Conservation (phyloP, 1,140 invertebrate genomes). For the Drosophila willistoni region DNA sequence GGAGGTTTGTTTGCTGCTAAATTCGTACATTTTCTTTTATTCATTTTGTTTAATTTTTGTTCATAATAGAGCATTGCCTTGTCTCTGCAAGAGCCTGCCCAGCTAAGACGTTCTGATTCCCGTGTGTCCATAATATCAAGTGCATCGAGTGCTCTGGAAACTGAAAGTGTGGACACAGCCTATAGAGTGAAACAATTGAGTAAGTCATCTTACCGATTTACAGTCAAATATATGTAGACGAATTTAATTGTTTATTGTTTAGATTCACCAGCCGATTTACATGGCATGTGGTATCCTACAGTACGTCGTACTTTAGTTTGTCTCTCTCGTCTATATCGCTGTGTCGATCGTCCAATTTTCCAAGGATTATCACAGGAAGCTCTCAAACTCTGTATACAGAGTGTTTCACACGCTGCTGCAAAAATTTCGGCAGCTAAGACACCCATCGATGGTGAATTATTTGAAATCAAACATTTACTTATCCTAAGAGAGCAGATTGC, state of each 20-base stretch:
- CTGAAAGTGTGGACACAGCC: conserved; percentile 74
- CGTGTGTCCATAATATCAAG: conserved; percentile 87
- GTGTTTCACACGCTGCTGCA: conserved; percentile 90
- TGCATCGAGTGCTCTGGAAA: conserved; percentile 84
- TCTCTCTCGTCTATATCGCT: conserved; percentile 96
- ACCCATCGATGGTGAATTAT: conserved; percentile 95
- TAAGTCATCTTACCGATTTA: conserved; percentile 6
- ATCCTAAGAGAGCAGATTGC: conserved; percentile 99
- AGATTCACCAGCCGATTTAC: conserved; percentile 96
- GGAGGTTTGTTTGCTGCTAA: conserved; percentile 85
- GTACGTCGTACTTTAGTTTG: conserved; percentile 97
- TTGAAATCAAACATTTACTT: conserved; percentile 98
- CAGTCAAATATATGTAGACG: neutral
- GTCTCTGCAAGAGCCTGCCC: conserved; percentile 86
- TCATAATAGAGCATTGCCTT: conserved; percentile 87
- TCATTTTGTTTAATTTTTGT: neutral
- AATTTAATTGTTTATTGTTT: neutral
- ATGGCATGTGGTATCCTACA: conserved; percentile 99
- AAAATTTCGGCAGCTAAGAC: conserved; percentile 88
- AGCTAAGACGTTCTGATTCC: conserved; percentile 87
- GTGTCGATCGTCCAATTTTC: conserved; percentile 97
- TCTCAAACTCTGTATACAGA: conserved; percentile 94
- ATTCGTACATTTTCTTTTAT: neutral
- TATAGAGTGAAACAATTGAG: conserved; percentile 75
- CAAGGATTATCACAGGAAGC: conserved; percentile 98